A percentile compares a stretch with the other conserved stretches of the same genome.
Conservation (phyloP, 2,797 vertebrate genomes). For the Eulemur coronatus region DNA sequence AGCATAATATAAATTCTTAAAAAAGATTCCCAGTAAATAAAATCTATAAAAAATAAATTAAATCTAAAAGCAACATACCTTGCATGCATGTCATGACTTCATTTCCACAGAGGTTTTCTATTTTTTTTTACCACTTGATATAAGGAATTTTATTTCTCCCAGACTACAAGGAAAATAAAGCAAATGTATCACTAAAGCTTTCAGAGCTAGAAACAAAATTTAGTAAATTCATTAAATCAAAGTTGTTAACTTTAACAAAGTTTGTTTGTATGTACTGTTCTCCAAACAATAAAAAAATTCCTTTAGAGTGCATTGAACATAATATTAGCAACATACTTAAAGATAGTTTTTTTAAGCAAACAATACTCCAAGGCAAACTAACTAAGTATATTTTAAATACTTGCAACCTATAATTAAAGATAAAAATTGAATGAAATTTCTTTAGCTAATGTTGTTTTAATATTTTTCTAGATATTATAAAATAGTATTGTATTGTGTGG, state of each 20-base stretch:
- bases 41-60: background rate
- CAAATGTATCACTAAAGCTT: background rate
- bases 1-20: background rate
- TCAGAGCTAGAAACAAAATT: conserved; percentile 24
- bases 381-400: conserved; percentile 5
- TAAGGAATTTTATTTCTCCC: background rate
- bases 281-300: conserved; percentile 14
- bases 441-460: background rate
- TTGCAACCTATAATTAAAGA: conserved; percentile 31
- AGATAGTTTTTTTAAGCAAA: conserved; percentile 18
- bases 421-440: background rate
- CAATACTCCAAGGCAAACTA: background rate
- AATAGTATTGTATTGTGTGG: background rate
- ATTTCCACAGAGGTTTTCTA: background rate
- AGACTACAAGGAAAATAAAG: background rate
- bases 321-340: background rate
- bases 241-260: background rate
- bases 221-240: conserved; percentile 1
- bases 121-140: background rate
- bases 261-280: background rate
- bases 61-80: background rate
- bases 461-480: background rate
- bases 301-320: background rate
- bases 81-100: background rate
- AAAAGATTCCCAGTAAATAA: background rate